These are phyloP conservation scores for Hydropsyche tenuis DNA, from an alignment of 1,140 invertebrate genomes.

Conservation along the genomic window DNA sequence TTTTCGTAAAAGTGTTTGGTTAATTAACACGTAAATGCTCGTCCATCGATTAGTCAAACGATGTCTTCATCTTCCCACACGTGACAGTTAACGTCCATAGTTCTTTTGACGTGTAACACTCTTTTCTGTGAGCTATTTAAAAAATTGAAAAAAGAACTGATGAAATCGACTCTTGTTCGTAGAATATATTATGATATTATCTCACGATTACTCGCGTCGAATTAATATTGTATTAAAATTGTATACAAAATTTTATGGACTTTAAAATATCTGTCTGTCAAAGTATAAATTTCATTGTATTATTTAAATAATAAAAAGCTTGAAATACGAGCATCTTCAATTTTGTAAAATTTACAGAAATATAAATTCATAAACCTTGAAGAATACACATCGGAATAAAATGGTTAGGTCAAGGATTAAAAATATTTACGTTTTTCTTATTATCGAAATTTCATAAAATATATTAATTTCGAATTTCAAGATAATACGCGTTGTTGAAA, in stretches of 20 bases:
- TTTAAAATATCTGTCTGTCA: background rate
- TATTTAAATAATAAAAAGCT: background rate
- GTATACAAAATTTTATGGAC: background rate
- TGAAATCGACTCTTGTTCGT: too few species aligned
- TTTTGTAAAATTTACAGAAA: conserved; percentile 1
- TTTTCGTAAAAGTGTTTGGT: background rate
- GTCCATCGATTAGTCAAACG: background rate
- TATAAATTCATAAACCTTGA: too few species aligned
- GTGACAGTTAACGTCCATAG: background rate
- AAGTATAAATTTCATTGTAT: background rate
- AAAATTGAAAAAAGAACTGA: background rate
- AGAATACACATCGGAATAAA: too few species aligned
- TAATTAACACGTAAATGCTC: background rate
- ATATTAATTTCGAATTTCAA: too few species aligned
- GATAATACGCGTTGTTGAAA: too few species aligned
- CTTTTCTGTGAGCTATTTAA: background rate
- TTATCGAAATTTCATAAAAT: too few species aligned
- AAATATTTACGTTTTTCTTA: too few species aligned
- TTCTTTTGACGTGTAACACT: conserved; percentile 10
- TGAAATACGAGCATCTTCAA: background rate
- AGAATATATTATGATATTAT: too few species aligned
- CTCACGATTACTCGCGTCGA: too few species aligned
- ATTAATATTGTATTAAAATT: too few species aligned
- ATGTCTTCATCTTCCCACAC: conserved; percentile 10
- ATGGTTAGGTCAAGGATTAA: too few species aligned